Conservation (phyloP, 2,797 vertebrate species). For the Babyrousa celebensis region DNA sequence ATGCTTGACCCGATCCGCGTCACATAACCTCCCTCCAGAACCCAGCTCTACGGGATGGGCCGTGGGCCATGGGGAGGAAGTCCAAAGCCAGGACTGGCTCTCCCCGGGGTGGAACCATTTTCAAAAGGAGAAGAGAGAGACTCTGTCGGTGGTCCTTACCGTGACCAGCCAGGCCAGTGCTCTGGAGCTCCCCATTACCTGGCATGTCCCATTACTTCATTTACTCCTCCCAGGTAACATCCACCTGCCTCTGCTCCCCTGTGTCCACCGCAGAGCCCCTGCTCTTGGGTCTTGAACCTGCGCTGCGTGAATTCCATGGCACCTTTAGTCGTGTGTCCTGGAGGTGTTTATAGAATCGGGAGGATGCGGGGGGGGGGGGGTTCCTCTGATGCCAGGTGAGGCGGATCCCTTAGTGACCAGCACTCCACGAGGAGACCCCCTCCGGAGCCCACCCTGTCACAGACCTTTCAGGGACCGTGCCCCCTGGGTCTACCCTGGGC, state of each 20-base stretch:
- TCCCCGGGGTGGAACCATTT: background rate
- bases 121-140: background rate
- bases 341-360: background rate
- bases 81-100: background rate
- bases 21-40: background rate
- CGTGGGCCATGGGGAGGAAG: accelerated
- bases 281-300: background rate
- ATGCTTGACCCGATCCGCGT: background rate
- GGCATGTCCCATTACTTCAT: background rate
- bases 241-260: background rate
- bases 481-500: background rate
- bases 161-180: background rate
- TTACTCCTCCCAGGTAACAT: background rate
- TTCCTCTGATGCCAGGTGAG: background rate
- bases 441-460: background rate
- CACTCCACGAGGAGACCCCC: background rate
- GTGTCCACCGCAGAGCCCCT: background rate
- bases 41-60: background rate
- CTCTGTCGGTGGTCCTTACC: too few species aligned
- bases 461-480: background rate
- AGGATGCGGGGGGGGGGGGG: too few species aligned
- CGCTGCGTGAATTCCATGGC: background rate
- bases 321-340: accelerated
- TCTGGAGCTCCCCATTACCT: background rate
- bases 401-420: background rate